Evolutionary conservation across 2,888 invertebrate species (phyloP), one percentile per base, ranked within the genome.

Genomic region (Eupithecia exiguata): DNA sequence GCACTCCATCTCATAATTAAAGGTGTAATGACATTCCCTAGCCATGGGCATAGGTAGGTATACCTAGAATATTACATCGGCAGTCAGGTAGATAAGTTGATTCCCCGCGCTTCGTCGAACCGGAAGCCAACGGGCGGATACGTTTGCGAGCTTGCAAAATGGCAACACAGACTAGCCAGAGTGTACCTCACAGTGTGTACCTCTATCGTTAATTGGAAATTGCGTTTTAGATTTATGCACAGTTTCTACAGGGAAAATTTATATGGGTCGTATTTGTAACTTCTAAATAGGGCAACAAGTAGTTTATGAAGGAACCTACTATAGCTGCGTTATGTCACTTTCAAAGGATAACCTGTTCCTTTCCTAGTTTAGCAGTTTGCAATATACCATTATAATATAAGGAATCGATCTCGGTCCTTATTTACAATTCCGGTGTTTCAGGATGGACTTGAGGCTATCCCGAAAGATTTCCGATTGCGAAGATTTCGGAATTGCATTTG

Each of bases 1-100:
- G 10, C 58, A 58, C 58, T 58, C 25, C 25, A 58, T 58, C 58
- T 25, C 58, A 25, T 25, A 58, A 58, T 62, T 35, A 62, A 62
- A 62, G 62, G 16, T 62, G 35, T 30, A 62, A 62, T 35, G 30
- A 62, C 18, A 62, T 35, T 18, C 30, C 16, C 14, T 30, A 61
- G 30, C 5, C 30, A 61, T 16, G 14, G 10, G 61, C 61, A 61
- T 12, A n/a, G n/a, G n/a, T n/a, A n/a, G n/a, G 30, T 61, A 25
- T 58, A 14, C 25, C 2, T 12, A 5, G 18, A 4, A 9, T 30
- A 14, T 21, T 62, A 74, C 70, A 65, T 58, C 40, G 43, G 61
- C 67, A 69, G 68, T 76, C 76, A 81, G 77, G 78, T 79, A 75
- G 71, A 73, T 76, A 78, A 77, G 76, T 76, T 78, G 75, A 79